Percentiles rank a stretch among this genome's conserved stretches.
Conservation (phyloP, 1,140 invertebrate species). For the Drosophila malerkotliana region DNA sequence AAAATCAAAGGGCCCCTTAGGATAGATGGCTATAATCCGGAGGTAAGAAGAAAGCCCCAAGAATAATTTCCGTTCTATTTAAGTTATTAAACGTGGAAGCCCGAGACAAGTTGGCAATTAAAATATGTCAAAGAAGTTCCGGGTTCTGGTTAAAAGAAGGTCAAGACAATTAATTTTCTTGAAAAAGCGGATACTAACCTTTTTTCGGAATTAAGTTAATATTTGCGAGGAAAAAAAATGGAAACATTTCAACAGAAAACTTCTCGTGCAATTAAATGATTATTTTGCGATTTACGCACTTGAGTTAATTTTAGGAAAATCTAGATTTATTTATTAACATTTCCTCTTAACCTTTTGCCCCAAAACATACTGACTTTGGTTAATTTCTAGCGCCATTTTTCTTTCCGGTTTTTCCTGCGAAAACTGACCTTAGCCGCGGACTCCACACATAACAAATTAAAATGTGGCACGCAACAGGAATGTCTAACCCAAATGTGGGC, state of each 20-base stretch:
- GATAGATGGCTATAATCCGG: background rate
- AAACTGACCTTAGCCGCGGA: slow-evolving; percentile 8
- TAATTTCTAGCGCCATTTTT: slow-evolving; percentile 34
- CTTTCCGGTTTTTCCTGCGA: slow-evolving; percentile 1
- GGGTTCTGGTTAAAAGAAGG: background rate
- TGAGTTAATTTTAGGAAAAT: background rate
- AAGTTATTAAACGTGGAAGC: background rate
- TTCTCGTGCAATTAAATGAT: background rate
- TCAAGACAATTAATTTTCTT: background rate
- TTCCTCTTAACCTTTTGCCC: background rate
- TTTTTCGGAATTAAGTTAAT: too few relatives aligned
- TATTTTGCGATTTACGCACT: background rate
- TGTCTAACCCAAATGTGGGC: background rate
- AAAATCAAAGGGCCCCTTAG: background rate
- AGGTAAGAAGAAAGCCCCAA: background rate
- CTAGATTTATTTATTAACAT: slow-evolving; percentile 1
- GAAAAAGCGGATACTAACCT: too few relatives aligned
- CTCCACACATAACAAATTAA: slow-evolving; percentile 62
- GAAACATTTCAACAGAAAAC: too few relatives aligned
- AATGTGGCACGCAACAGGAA: slow-evolving; percentile 61
- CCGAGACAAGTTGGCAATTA: slow-evolving; percentile 1
- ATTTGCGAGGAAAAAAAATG: too few relatives aligned
- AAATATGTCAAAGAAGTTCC: background rate
- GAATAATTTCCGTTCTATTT: background rate
- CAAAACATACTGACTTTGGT: slow-evolving; percentile 2